phyloP scores from a whole-genome alignment of 2,113 vertebrate species.

The Anhinga rufa region DNA sequence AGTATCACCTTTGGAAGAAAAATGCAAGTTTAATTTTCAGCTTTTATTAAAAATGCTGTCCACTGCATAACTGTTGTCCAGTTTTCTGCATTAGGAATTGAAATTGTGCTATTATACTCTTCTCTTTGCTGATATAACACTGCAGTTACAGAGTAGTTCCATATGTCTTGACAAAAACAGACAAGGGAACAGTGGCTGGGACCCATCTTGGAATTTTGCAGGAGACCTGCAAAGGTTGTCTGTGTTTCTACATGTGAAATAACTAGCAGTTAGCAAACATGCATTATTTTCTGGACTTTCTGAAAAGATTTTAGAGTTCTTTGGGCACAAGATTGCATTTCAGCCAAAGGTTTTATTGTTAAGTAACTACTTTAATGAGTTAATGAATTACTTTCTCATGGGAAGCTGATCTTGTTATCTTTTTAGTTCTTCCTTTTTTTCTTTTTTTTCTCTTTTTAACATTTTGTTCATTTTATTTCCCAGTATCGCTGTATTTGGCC shows the following conservation, averaged over 20 bases:
- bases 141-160: not conserved
- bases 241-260: not conserved
- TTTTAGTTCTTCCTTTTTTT: too few species aligned
- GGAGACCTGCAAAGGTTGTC: not conserved
- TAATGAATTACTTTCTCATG: not conserved
- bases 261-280: not conserved
- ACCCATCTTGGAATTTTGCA: not conserved
- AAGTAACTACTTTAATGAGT: not conserved
- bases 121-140: not conserved
- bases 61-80: not conserved
- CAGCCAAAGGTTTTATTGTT: not conserved
- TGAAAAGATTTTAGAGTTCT: not conserved
- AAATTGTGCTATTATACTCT: not conserved
- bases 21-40: not conserved
- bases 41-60: not conserved
- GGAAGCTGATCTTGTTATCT: not conserved
- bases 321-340: not conserved
- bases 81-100: not conserved
- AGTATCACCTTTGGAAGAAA: not conserved
- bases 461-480: not conserved
- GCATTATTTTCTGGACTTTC: not conserved
- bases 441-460: not conserved
- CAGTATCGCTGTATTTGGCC: not conserved
- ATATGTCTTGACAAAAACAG: not conserved
- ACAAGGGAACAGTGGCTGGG: not conserved